Evolutionary conservation across 2,888 invertebrate species (phyloP), one percentile per base, ranked within the genome.

Genomic region (Ligdia adustata): DNA sequence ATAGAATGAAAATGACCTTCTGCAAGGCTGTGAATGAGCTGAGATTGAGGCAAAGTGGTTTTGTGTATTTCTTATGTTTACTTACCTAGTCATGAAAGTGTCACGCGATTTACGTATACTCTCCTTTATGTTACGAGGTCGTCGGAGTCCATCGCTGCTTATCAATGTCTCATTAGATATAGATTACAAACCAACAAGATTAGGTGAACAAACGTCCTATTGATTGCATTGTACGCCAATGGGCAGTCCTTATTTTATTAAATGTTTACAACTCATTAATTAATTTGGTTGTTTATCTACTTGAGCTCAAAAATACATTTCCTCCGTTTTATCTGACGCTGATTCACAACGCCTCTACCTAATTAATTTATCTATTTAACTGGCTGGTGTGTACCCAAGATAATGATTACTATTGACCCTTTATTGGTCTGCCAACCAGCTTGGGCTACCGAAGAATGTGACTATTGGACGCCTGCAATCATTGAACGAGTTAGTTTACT

Each of bases 371-470:
- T 39, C 29, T 42, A 13, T 46, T 32, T 31, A 39, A 34, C 33
- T 33, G 4, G 12, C 24, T 22, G 18, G 29, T 37, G 34, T 41
- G 27, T 50, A 35, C 32, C 13, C 11, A 22, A 33, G 37, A 52
- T 40, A 34, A 31, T 35, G 12, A 39, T 69, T 74, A 66, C 63
- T 62, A 62, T 73, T 75, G 79, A 82, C 78, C 79, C 75, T 74
- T 70, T 68, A 69, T 62, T 62, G 55, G 55, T 54, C 69, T 69
- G 66, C 71, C 72, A 77, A 81, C 78, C 72, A 72, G 61, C 69
- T 52, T 54, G 56, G 66, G 75, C 57, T 69, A 68, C 65, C 60
- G 52, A 58, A 72, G 79, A 78, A 79, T 71, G 77, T 69, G 66
- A 64, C 56, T 60, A 56, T 60, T 62, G n/a, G 22, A 61, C 51